Base-by-base conservation (phyloP, 1,140 invertebrate genomes). In the Tetranychus cinnabarinus region DNA sequence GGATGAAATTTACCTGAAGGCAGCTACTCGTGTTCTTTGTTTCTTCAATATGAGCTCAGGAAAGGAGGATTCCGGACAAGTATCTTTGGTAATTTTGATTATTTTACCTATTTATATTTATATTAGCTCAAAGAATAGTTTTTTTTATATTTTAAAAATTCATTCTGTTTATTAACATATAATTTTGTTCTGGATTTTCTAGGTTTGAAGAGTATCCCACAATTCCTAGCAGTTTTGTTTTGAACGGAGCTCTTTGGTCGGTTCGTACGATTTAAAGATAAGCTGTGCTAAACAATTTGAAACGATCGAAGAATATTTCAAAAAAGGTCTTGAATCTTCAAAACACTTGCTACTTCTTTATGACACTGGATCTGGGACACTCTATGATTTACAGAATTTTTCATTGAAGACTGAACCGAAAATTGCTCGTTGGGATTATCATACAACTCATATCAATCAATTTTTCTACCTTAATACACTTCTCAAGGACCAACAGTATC, bases 151-250 rank as follows among this genome's bases (percentile, higher is more conserved):
- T 23, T 23, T 23, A 23, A 23, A 23, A 42, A 42, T 42, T 42
- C 39, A 23, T 23, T 42, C 39, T 42, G 10, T 42, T 42, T 42
- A 42, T 42, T 42, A 42, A 42, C 39, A 42, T 6, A 10, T 42
- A 42, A 6, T 10, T 42, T 42, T 42, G 5, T 0, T 42, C 39
- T 42, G 10, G 5, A 6, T 42, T 42, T 42, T 42, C 2, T n/a
- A 52, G 50, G 50, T 98, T 93, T 70, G 95, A 99, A 73, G 95
- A 99, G 70, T 99, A 98, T 73, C 95, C 95, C 5, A 97, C 95
- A 0, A 82, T 80, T 45, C 93, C 93, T 0, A 79, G 88, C 4
- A 87, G 87, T 3, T 97, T 93, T 74, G 92, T 98, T 8, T 79
- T 99, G 2, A 98, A 99, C 74, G 95, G 95, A 37, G 96, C 74